Evolutionary conservation across 2,888 invertebrate genomes (phyloP).

Genomic region (Drosophila emarginata): DNA sequence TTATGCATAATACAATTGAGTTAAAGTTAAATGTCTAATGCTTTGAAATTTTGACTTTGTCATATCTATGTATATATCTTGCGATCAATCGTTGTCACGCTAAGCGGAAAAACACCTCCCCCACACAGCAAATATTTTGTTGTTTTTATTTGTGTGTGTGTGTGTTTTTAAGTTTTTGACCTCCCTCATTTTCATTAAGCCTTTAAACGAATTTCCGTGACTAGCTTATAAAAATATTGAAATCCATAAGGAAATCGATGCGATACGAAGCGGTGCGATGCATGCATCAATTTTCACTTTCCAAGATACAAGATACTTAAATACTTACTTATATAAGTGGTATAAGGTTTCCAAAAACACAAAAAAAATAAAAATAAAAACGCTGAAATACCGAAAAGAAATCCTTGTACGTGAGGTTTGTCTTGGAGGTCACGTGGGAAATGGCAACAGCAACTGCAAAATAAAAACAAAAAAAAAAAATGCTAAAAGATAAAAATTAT

Average conservation of each 20-base stretch:
- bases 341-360: conserved; percentile 23
- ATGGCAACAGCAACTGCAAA: conserved; percentile 35
- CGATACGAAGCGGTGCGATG: conserved; percentile 41
- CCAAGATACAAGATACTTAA: conserved; percentile 56
- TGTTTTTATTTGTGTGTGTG: background rate
- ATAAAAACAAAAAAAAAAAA: background rate
- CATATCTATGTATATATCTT: conserved; percentile 7
- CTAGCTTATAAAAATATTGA: conserved; percentile 75
- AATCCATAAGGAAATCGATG: conserved; percentile 74
- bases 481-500: conserved; percentile 22
- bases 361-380: background rate
- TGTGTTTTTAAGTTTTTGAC: conserved; percentile 50
- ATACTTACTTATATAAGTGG: conserved; percentile 62
- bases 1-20: too few species aligned
- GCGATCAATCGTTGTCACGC: conserved; percentile 17
- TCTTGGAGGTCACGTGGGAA: conserved; percentile 71
- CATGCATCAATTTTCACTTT: conserved; percentile 76
- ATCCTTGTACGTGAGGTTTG: conserved; percentile 77
- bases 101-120: conserved; percentile 8
- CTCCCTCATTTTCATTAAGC: conserved; percentile 65
- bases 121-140: background rate
- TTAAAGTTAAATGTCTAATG: background rate
- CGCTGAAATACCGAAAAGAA: conserved; percentile 40
- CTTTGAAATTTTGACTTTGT: background rate
- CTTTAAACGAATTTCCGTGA: conserved; percentile 69